These are phyloP conservation scores for Eumeta japonica DNA, from an alignment of 1,140 invertebrate genomes.

Conservation along the genomic window DNA sequence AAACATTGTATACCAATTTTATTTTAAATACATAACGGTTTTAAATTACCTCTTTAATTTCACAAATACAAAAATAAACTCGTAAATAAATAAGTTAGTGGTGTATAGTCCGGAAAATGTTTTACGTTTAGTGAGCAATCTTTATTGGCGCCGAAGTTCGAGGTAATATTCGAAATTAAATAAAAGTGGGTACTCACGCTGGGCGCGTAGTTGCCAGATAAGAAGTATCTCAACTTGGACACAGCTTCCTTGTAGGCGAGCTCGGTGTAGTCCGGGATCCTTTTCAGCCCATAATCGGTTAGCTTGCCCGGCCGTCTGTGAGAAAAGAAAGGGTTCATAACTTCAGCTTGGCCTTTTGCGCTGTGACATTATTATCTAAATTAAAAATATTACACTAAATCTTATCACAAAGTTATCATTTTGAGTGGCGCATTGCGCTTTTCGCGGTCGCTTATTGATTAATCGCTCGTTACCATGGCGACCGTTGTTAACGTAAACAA, in stretches of 20 bases:
- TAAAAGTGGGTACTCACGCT: constrained; percentile 37
- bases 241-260: constrained; percentile 80
- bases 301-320: constrained; percentile 46
- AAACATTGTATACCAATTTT: too few species aligned
- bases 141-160: too few species aligned
- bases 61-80: too few species aligned
- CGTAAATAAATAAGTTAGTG: too few species aligned
- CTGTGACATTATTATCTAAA: constrained; percentile 15
- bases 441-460: constrained; percentile 32
- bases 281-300: constrained; percentile 56
- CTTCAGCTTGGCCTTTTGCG: too few species aligned
- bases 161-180: too few species aligned
- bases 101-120: too few species aligned
- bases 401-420: constrained; percentile 4
- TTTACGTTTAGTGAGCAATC: too few species aligned
- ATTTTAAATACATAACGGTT: too few species aligned
- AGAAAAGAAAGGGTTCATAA: constrained; percentile 26
- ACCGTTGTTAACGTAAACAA: constrained; percentile 31
- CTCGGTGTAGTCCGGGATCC: constrained; percentile 75
- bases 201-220: constrained; percentile 73
- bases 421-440: constrained; percentile 28
- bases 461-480: constrained; percentile 27
- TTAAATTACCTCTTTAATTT: too few species aligned
- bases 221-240: constrained; percentile 70
- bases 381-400: constrained; percentile 3